phyloP scores from a whole-genome alignment of 2,113 vertebrate genomes.

The Apeltes quadracus region DNA sequence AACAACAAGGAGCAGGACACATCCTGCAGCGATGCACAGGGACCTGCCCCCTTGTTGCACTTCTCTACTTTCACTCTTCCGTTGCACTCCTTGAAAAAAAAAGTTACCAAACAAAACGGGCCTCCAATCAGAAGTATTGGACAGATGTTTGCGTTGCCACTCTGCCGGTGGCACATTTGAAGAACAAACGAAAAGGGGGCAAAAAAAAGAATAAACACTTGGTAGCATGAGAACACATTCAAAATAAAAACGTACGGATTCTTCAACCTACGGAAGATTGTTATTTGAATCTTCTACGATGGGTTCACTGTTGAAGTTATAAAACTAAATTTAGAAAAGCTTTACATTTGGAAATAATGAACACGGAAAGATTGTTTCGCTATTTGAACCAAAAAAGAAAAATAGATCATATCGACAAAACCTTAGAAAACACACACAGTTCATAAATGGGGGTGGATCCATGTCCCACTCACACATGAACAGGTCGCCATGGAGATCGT shows the following conservation, averaged over 20 bases:
- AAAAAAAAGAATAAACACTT: not conserved
- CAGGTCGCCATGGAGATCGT: not conserved
- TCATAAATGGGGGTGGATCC: not conserved
- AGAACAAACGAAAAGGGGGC: not conserved
- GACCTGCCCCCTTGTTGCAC: not conserved
- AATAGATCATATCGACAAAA: not conserved
- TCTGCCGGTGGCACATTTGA: not conserved
- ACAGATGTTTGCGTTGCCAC: not conserved
- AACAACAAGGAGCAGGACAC: conserved; percentile 32
- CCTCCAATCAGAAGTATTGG: not conserved
- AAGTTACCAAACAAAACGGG: conserved; percentile 4
- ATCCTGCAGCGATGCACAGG: conserved; percentile 22
- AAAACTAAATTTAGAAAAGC: not conserved
- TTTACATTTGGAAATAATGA: not conserved
- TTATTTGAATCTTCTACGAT: not conserved
- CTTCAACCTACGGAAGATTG: not conserved
- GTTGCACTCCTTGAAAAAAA: conserved; percentile 7
- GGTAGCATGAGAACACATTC: conserved; percentile 1
- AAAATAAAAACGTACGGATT: not conserved
- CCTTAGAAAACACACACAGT: not conserved
- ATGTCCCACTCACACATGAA: not conserved
- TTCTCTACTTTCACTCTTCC: not conserved
- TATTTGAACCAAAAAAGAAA: not conserved
- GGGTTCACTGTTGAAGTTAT: not conserved
- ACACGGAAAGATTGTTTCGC: no score